Base-by-base conservation (phyloP, 1,140 invertebrate genomes). In the Drepana arcuata region DNA sequence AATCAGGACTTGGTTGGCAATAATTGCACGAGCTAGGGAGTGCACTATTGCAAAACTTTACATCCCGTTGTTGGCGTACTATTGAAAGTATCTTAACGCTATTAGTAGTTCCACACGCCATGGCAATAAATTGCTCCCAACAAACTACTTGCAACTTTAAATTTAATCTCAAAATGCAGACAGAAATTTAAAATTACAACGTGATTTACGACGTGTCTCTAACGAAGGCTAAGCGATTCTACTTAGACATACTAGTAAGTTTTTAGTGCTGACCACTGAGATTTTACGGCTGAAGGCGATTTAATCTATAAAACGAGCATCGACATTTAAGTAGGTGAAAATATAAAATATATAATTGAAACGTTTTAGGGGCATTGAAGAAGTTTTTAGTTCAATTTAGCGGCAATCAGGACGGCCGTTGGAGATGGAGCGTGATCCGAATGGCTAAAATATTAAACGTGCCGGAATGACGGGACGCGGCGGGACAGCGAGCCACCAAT, bases 301-400 rank as follows among this genome's bases (percentile, higher is more conserved):
- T n/a, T n/a, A n/a, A n/a, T n/a, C n/a, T n/a, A n/a, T n/a, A n/a
- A n/a, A n/a, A n/a, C n/a, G n/a, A n/a, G n/a, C n/a, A n/a, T n/a
- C n/a, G n/a, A n/a, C n/a, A n/a, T n/a, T n/a, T n/a, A n/a, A n/a
- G n/a, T n/a, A n/a, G n/a, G n/a, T n/a, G n/a, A n/a, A n/a, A n/a
- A n/a, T n/a, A n/a, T n/a, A n/a, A n/a, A n/a, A n/a, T n/a, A 49
- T 62, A 70, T 78, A 74, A 78, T 75, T 74, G 68, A 73, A 72
- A 67, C 72, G 59, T 78, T 81, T 81, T 73, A 56, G 62, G 47
- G 47, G 61, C 64, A 69, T 70, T 74, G 64, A 65, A 77, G 62
- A 78, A 81, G 71, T 80, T 81, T 78, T 78, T 81, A 81, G 73
- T 78, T 74, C 65, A 81, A 81, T 78, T 81, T 81, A 74, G 74